phyloP scores from a whole-genome alignment of 2,888 invertebrate genomes.

The Silvanus unidentatus region DNA sequence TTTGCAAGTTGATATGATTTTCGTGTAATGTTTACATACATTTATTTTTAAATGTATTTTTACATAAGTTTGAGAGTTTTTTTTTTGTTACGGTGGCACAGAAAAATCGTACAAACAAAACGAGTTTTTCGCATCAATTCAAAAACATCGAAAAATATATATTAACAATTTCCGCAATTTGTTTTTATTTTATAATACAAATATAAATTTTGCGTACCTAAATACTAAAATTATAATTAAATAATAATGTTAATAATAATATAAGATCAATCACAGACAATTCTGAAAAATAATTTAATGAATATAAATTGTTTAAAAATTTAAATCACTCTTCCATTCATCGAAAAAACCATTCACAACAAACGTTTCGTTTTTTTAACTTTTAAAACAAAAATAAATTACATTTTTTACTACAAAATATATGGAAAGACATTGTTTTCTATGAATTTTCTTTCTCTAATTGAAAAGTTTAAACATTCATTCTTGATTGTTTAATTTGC shows the following conservation, averaged over 20 bases:
- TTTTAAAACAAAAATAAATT: slow-evolving; percentile 3
- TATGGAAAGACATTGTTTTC: neutral
- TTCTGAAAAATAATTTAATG: slow-evolving; percentile 47
- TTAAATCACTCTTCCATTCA: slow-evolving; percentile 32
- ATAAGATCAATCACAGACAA: slow-evolving; percentile 48
- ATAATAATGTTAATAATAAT: slow-evolving; percentile 36
- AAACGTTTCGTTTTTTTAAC: slow-evolving; percentile 2
- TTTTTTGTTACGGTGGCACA: no score
- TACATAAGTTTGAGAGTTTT: no score
- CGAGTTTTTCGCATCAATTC: no score
- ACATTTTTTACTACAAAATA: slow-evolving; percentile 2
- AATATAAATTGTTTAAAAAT: slow-evolving; percentile 32
- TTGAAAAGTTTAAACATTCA: no score
- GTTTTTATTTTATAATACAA: slow-evolving; percentile 13
- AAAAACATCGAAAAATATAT: no score
- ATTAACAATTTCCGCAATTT: no score
- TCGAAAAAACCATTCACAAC: slow-evolving; percentile 19
- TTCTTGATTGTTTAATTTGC: no score
- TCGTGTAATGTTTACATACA: no score
- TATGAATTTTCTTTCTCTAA: neutral
- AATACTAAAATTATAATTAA: slow-evolving; percentile 34
- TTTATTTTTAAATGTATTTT: no score
- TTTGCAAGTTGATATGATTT: no score
- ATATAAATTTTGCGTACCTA: slow-evolving; percentile 19
- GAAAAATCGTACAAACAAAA: no score